A percentile compares a stretch with the other conserved stretches of the same genome.
phyloP scores from a whole-genome alignment of 2,888 invertebrate genomes.

The Dryobotodes eremita region DNA sequence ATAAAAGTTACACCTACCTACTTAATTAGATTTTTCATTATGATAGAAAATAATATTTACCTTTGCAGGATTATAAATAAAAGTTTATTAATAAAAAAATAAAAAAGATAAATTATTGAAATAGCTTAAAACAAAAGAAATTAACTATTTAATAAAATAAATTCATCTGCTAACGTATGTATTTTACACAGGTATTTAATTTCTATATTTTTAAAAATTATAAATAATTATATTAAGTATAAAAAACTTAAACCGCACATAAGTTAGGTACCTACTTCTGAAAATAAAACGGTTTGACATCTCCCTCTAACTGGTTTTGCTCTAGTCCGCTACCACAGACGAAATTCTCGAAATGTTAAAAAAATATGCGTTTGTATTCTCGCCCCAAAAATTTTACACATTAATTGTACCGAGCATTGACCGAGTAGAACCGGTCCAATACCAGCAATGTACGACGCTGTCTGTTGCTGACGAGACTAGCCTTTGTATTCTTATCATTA shows the following conservation, averaged over 20 bases:
- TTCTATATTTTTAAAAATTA: too few relatives aligned
- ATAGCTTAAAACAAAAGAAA: neutral
- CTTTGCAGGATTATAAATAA: neutral
- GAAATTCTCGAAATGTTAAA: constrained; percentile 38
- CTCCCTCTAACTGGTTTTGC: constrained; percentile 42
- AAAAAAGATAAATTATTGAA: neutral
- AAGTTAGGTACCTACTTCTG: neutral
- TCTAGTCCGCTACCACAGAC: constrained; percentile 18
- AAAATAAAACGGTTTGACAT: constrained; percentile 11
- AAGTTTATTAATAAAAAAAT: neutral
- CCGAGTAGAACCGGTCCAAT: constrained; percentile 76
- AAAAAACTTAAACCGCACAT: neutral
- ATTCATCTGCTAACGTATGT: neutral
- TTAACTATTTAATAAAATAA: neutral
- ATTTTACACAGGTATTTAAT: too few relatives aligned
- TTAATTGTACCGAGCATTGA: constrained; percentile 71
- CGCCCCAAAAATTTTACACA: constrained; percentile 63
- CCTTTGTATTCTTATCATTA: constrained; percentile 80
- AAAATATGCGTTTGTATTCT: constrained; percentile 47
- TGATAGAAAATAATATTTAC: neutral
- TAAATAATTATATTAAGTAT: neutral
- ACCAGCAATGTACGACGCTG: constrained; percentile 59
- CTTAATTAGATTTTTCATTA: neutral
- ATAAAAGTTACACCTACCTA: neutral
- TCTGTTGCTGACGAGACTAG: constrained; percentile 63